Base-by-base conservation (phyloP, 2,888 invertebrate genomes). In the Alitta virens region DNA sequence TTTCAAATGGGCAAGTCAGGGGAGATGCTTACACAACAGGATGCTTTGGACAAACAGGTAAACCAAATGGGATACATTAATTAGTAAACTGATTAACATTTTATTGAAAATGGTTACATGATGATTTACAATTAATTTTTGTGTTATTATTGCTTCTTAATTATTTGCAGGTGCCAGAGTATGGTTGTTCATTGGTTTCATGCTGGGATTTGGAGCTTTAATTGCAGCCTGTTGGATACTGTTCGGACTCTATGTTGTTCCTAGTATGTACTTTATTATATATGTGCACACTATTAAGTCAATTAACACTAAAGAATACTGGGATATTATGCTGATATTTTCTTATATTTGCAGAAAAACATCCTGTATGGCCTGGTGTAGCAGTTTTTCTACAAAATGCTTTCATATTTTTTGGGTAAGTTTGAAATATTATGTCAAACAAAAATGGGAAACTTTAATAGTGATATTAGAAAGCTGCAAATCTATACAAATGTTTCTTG, bases 141-240 rank as follows among this genome's bases (percentile, higher is more conserved):
- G 7, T 33, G 33, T 33, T 7, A 33, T 12, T 33, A 33, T 12
- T 33, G 33, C 33, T 5, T 33, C 5, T 12, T 33, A 33, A 33
- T 2, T 62, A 14, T 55, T 68, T 69, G 25, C 67, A 83, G 85
- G 84, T 60, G 90, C 96, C 0, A 87, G 94, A 65, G 87, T 93
- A 23, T 99, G 97, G 96, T 86, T 99, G 14, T 94, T 99, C 80
- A 85, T 96, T 57, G 99, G 98, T 0, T 98, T 99, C 82, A 91
- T 98, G 0, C 88, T 99, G 77, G 95, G 96, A 24, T 99, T 99
- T 81, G 93, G 94, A 0, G 90, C 96, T 0, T 88, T 99, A 33
- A 95, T 99, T 72, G 96, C 96, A 1, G 89, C 97, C 5, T 90
- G 92, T 75, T 97, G 97, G 95, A 92, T 99, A 65, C 87, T 99